Base-by-base conservation (phyloP, 1,140 invertebrate genomes). In the Bactericera cockerelli region DNA sequence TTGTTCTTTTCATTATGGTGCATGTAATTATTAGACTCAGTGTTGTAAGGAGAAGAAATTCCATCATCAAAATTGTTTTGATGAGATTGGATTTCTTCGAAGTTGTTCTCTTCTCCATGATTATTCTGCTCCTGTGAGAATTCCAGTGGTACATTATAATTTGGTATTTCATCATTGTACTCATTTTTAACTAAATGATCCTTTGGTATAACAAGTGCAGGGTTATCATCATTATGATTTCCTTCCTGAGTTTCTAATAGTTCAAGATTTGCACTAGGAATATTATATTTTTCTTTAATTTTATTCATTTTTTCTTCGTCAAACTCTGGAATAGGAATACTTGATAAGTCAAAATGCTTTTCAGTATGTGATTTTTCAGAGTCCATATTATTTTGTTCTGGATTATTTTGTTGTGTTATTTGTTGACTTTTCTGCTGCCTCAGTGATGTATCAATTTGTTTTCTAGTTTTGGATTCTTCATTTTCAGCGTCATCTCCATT, bases 201-300 rank as follows among this genome's bases (percentile, higher is more conserved):
- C 8, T 49, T 49, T 10, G 42, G 42, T 19, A 4, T 49, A 6
- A n/a, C n/a, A 19, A 49, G 19, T 4, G 3, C 42, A 4, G n/a
- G n/a, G n/a, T 49, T 3, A 49, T 49, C 22, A 16, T 49, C 42
- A 49, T 49, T n/a, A 49, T 49, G 6, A 4, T 4, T 16, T 49
- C 19, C n/a, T 49, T 13, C 28, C 13, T 31, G 28, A 13, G 4
- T 31, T 13, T 31, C 28, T 31, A 31, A 31, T 6, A 6, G 4
- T 13, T 49, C 42, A n/a, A 49, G 42, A 49, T 49, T 49, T 16
- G 42, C 42, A 49, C 42, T 49, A 10, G 42, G 42, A 19, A 49
- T 49, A n/a, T 49, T 49, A 22, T 49, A 49, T n/a, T 49, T 49
- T n/a, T 49, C 42, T n/a, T 49, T 49, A 8, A 49, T 49, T 49